These are phyloP conservation scores for Meloidogyne exigua DNA, from an alignment of 1,140 invertebrate species.

Conservation along the genomic window DNA sequence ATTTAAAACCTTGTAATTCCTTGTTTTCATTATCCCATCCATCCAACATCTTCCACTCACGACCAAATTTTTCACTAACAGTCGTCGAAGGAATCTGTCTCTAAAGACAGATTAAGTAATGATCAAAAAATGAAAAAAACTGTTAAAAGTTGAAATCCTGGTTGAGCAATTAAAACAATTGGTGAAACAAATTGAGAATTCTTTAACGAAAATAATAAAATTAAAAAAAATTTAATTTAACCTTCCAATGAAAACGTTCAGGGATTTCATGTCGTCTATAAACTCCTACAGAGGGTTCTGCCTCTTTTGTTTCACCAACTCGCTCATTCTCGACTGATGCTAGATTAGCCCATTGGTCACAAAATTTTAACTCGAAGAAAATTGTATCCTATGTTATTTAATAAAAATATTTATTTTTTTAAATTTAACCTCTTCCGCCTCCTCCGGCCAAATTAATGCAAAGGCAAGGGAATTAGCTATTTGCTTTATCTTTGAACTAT, in stretches of 20 bases:
- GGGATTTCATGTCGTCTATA: slow-evolving; percentile 55
- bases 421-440: slow-evolving; percentile 47
- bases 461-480: slow-evolving; percentile 61
- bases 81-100: slow-evolving; percentile 58
- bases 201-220: slow-evolving; percentile 33
- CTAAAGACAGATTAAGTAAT: slow-evolving; percentile 38
- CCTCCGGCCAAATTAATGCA: slow-evolving; percentile 55
- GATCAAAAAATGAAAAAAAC: slow-evolving; percentile 32
- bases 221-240: neutral
- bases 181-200: slow-evolving; percentile 51
- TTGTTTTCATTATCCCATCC: slow-evolving; percentile 61
- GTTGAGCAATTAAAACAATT: slow-evolving; percentile 57
- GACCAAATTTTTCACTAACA: slow-evolving; percentile 47
- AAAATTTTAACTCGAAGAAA: slow-evolving; percentile 60
- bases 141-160: slow-evolving; percentile 55
- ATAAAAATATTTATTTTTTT: slow-evolving; percentile 18
- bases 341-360: slow-evolving; percentile 59
- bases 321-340: slow-evolving; percentile 33
- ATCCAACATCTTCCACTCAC: slow-evolving; percentile 49
- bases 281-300: slow-evolving; percentile 54
- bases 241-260: slow-evolving; percentile 49
- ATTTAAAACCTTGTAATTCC: slow-evolving; percentile 46
- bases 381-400: slow-evolving; percentile 16
- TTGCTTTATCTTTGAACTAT: slow-evolving; percentile 53
- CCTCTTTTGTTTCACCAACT: slow-evolving; percentile 57